Evolutionary conservation across 1,140 invertebrate species (phyloP), one percentile per base, ranked within the genome.

Genomic region (Drosophila bifasciata): DNA sequence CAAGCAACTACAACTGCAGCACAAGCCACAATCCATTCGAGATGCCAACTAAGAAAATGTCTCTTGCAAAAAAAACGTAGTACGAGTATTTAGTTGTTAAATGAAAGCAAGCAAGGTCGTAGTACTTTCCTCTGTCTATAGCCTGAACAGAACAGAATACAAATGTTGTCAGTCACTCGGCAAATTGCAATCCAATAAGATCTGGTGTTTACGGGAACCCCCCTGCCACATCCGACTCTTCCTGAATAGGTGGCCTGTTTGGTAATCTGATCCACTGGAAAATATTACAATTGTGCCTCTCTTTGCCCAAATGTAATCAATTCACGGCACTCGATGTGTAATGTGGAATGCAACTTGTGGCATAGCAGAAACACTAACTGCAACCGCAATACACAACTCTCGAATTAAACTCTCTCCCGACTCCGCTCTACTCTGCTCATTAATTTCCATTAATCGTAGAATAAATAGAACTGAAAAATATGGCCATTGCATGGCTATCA

Each of bases 281-380:
- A 79, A 76, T 79, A 76, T 79, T 75, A 60, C 66, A 11, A 11
- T 1, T 36, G 23, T 13, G 32, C 32, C 32, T 13, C 32, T 13
- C 61, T 62, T 59, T 63, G 51, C 46, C 51, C 66, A 79, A 80
- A 79, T 76, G 71, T 72, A 80, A 80, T 80, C 72, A 76, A 78
- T 67, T 78, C 71, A 75, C 70, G 58, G 39, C 45, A 78, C 75
- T 79, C 76, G 74, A 48, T 41, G 58, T 21, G 17, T 3, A 9
- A 19, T 6, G 16, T 17, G 43, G 17, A 45, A 17, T 45, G 43
- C 43, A 51, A 51, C 28, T 51, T 36, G 15, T 13, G 15, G 49
- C 21, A 15, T 6, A 7, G 15, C 21, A 49, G 48, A 50, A 50
- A 3, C 2, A 21, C 19, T 4, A 21, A 25, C 5, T 43, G 39